Conservation (phyloP, 2,888 invertebrate species). For the Tachina lurida region DNA sequence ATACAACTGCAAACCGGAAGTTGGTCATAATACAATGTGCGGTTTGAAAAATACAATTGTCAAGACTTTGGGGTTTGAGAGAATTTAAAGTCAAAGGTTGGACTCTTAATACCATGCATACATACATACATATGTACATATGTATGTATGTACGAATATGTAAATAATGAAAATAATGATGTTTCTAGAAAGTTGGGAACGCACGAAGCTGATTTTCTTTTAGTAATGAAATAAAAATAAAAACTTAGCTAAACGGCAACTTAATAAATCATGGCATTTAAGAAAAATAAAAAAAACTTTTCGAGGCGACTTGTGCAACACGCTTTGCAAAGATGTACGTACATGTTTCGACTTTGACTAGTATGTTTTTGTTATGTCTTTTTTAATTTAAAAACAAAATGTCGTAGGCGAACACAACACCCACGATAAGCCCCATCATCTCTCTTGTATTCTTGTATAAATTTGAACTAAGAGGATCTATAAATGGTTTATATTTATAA, state of each 20-base stretch:
- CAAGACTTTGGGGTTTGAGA: not conserved
- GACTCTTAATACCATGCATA: constrained; percentile 32
- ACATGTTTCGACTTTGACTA: not conserved
- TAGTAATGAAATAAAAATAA: constrained; percentile 13
- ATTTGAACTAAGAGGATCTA: too few relatives aligned
- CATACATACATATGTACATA: too few relatives aligned
- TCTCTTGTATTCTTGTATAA: too few relatives aligned
- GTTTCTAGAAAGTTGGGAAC: constrained; percentile 40
- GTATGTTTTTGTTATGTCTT: too few relatives aligned
- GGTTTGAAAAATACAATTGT: constrained; percentile 65
- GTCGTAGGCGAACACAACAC: not conserved
- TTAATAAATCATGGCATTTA: constrained; percentile 47
- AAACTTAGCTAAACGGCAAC: constrained; percentile 35
- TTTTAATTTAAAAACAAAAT: not conserved
- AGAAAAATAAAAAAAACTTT: not conserved
- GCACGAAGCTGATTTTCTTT: constrained; percentile 34
- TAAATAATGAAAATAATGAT: constrained; percentile 32
- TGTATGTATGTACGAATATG: too few relatives aligned
- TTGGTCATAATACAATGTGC: constrained; percentile 70
- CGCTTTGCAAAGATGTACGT: not conserved
- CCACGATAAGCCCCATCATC: too few relatives aligned
- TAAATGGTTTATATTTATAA: too few relatives aligned
- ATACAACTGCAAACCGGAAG: constrained; percentile 65
- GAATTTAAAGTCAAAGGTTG: constrained; percentile 7
- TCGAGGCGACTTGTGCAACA: not conserved